These are phyloP conservation scores for Fragariocoptes setiger DNA, from an alignment of 1,140 invertebrate species.

Conservation along the genomic window DNA sequence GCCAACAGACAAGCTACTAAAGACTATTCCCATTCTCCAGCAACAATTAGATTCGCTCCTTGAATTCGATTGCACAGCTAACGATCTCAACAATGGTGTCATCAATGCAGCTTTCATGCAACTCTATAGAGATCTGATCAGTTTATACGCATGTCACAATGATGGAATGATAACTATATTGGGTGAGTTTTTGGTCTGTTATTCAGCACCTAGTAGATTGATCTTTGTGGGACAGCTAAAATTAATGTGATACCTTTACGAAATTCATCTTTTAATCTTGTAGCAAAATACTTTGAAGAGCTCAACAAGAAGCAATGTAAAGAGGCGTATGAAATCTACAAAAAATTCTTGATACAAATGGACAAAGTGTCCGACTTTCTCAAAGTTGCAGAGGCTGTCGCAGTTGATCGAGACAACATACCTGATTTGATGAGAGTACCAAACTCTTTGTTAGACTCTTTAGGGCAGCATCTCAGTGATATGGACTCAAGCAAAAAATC, in stretches of 20 bases:
- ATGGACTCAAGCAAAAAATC: constrained; percentile 68
- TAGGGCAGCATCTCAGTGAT: constrained; percentile 73
- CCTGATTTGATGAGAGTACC: constrained; percentile 96
- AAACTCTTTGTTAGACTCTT: constrained; percentile 76
- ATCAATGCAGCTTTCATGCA: constrained; percentile 97
- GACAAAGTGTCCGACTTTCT: constrained; percentile 93
- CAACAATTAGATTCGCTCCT: constrained; percentile 71
- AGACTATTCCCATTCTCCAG: constrained; percentile 80
- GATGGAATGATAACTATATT: constrained; percentile 97
- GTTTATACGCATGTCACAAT: constrained; percentile 96
- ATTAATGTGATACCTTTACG: neutral
- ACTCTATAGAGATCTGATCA: constrained; percentile 86
- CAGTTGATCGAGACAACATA: constrained; percentile 94
- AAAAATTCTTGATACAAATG: constrained; percentile 94
- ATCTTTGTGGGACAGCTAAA: neutral
- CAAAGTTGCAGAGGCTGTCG: constrained; percentile 86
- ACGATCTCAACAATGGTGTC: constrained; percentile 87
- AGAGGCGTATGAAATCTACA: constrained; percentile 91
- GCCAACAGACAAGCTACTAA: constrained; percentile 83
- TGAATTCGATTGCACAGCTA: constrained; percentile 86
- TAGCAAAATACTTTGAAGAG: constrained; percentile 85
- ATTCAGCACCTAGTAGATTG: neutral
- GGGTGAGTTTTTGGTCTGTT: constrained; percentile 21
- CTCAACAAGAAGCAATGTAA: constrained; percentile 95
- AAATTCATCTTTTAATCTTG: constrained; percentile 11